These are phyloP conservation scores for Eidolon dupreanum DNA, from an alignment of 2,797 vertebrate genomes.

Conservation along the genomic window DNA sequence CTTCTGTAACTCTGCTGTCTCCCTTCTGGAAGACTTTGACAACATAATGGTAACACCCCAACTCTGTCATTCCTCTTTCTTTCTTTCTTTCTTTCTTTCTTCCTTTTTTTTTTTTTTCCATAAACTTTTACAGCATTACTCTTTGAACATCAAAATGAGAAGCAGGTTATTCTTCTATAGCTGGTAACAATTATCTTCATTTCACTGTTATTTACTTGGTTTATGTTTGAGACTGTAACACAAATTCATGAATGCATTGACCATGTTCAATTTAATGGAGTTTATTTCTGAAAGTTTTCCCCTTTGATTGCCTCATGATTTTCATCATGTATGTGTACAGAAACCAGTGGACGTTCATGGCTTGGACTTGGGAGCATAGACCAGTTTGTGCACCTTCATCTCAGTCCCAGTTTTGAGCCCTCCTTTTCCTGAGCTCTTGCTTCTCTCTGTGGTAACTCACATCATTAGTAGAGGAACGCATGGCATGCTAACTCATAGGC, in stretches of 20 bases:
- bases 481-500: conserved; percentile 65
- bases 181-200: conserved; percentile 49
- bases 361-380: neutral
- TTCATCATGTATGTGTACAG: neutral
- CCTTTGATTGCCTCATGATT: neutral
- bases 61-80: conserved; percentile 59
- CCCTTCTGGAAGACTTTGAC: conserved; percentile 84
- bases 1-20: conserved; percentile 80
- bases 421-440: neutral
- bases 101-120: neutral
- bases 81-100: neutral
- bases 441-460: neutral
- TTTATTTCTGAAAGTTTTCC: neutral
- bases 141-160: conserved; percentile 53
- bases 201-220: neutral
- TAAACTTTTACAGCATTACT: conserved; percentile 49
- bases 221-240: conserved; percentile 37
- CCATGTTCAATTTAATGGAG: neutral
- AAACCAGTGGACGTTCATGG: neutral
- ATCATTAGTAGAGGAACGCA: conserved; percentile 14
- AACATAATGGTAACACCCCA: conserved; percentile 81
- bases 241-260: conserved; percentile 50
- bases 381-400: neutral
- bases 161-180: neutral
- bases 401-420: neutral